These are phyloP conservation scores for Aleiodes leptofemur DNA, from an alignment of 2,888 invertebrate genomes.

Conservation along the genomic window DNA sequence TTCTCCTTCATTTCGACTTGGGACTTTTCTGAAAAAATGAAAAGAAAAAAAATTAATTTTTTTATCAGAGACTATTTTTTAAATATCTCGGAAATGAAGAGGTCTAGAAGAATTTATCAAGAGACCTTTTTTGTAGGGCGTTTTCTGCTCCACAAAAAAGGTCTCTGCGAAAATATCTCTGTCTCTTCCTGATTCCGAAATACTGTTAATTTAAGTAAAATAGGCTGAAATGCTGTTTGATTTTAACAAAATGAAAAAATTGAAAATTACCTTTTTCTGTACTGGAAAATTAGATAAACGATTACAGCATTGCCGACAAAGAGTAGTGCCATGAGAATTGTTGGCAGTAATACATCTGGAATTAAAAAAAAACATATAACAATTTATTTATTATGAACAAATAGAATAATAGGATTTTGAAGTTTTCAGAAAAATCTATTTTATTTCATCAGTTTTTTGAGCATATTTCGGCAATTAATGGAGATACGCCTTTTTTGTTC, in stretches of 20 bases:
- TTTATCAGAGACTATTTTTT: background rate
- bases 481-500: too few species aligned
- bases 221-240: too few species aligned
- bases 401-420: too few species aligned
- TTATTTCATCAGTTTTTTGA: too few species aligned
- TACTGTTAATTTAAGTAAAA: too few species aligned
- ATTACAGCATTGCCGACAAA: conserved; percentile 85
- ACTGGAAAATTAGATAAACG: conserved; percentile 84
- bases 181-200: too few species aligned
- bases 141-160: background rate
- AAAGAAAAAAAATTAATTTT: conserved; percentile 41
- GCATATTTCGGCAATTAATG: too few species aligned
- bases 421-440: too few species aligned
- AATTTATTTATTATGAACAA: too few species aligned
- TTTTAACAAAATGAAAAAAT: background rate
- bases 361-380: conserved; percentile 59
- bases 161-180: too few species aligned
- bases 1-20: conserved; percentile 70
- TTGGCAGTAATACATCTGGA: conserved; percentile 85
- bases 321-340: conserved; percentile 82
- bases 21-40: conserved; percentile 70
- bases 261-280: conserved; percentile 79
- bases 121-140: too few species aligned
- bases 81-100: background rate
- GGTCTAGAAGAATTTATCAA: too few species aligned